Evolutionary conservation across 35 echinoderm and acorn worm genomes (phyloP).

Genomic region (Nesometra sesokonis): DNA sequence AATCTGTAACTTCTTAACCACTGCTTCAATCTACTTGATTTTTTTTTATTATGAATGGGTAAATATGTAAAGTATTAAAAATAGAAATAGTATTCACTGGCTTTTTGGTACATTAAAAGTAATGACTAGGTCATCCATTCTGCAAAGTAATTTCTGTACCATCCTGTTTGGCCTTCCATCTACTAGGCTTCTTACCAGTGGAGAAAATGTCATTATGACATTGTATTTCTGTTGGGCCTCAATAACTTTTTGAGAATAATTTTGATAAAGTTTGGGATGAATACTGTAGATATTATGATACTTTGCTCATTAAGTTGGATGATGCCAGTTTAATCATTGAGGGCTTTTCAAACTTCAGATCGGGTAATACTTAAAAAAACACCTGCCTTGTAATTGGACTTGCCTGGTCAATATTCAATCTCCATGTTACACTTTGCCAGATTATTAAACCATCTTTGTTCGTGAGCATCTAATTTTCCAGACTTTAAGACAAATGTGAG

Average conservation of each 20-base stretch:
- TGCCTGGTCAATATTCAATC: neutral
- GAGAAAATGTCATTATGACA: neutral
- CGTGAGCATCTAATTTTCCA: neutral
- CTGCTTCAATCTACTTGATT: too few relatives aligned
- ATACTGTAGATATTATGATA: neutral
- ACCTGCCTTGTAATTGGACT: neutral
- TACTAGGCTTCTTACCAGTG: neutral
- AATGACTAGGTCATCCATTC: neutral
- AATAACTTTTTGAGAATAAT: neutral
- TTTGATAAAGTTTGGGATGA: neutral
- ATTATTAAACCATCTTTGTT: constrained; percentile 8
- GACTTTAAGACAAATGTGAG: constrained; percentile 6
- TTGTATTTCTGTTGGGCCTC: neutral
- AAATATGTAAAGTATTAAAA: too few relatives aligned
- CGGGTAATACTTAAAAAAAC: neutral
- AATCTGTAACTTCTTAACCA: too few relatives aligned
- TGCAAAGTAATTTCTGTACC: neutral
- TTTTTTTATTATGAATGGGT: too few relatives aligned
- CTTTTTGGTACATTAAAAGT: neutral
- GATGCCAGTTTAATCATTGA: neutral
- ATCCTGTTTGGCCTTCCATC: neutral
- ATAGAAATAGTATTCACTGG: too few relatives aligned
- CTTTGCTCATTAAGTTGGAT: neutral
- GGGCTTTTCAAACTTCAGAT: neutral
- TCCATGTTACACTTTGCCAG: neutral